These are phyloP conservation scores for Reticulitermes lucifugus DNA, from an alignment of 2,888 invertebrate species.

Conservation along the genomic window DNA sequence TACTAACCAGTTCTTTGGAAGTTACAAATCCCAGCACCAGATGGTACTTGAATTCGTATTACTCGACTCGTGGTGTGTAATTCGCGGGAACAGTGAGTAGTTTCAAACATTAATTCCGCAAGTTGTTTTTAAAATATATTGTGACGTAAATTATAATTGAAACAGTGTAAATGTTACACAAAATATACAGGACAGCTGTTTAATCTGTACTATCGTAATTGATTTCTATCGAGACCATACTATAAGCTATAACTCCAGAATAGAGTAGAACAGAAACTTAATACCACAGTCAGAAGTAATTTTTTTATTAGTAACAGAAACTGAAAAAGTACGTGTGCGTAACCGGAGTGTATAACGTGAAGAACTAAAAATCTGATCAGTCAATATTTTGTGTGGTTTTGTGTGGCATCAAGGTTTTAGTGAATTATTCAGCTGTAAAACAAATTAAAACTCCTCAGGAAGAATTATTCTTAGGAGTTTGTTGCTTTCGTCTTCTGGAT, in stretches of 20 bases:
- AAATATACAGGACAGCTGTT: not conserved
- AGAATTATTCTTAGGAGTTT: not conserved
- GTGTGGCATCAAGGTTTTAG: not conserved
- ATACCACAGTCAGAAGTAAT: too few species aligned
- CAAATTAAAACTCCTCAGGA: not conserved
- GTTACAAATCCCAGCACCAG: not conserved
- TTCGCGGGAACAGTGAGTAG: constrained; percentile 7
- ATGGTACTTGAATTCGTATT: not conserved
- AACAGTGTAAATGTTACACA: not conserved
- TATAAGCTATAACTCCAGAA: not conserved
- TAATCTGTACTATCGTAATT: not conserved
- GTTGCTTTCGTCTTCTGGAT: not conserved
- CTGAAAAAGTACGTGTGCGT: too few species aligned
- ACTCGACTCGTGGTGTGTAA: not conserved
- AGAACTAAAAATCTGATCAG: too few species aligned
- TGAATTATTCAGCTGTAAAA: not conserved
- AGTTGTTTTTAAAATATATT: not conserved
- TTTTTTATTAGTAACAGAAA: not conserved
- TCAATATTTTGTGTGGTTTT: not conserved
- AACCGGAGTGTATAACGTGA: too few species aligned
- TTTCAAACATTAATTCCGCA: constrained; percentile 20
- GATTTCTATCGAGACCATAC: not conserved
- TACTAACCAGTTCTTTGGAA: too few species aligned
- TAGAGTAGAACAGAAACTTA: too few species aligned
- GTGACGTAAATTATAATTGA: not conserved